These are phyloP conservation scores for Bellardia pandia DNA, from an alignment of 2,888 invertebrate genomes.

Conservation along the genomic window DNA sequence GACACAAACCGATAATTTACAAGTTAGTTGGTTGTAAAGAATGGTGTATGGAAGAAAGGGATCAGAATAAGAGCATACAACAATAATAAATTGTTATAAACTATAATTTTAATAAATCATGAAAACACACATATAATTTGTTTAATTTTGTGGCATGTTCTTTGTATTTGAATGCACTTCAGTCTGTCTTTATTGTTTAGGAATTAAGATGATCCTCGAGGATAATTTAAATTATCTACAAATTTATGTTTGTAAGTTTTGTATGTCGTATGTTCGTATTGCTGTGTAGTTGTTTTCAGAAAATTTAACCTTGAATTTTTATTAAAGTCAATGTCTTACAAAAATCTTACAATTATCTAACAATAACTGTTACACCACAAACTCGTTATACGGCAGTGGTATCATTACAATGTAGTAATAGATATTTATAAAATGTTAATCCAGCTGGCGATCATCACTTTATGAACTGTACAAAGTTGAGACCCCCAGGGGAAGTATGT, in stretches of 20 bases:
- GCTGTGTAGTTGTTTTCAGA: background rate
- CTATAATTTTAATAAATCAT: slow-evolving; percentile 67
- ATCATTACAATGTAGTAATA: no score
- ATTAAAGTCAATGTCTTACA: slow-evolving; percentile 33
- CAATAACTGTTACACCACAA: slow-evolving; percentile 40
- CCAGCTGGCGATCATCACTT: no score
- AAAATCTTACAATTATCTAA: slow-evolving; percentile 52
- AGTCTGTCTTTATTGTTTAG: background rate
- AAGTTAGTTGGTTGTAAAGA: background rate
- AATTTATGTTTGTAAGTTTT: background rate
- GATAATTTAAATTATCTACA: no score
- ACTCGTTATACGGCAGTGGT: background rate
- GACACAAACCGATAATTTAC: background rate
- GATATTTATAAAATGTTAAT: no score
- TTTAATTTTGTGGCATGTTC: slow-evolving; percentile 30
- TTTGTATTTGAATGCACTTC: background rate
- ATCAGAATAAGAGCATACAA: slow-evolving; percentile 1
- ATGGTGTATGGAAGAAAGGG: background rate
- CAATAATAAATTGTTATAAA: slow-evolving; percentile 54
- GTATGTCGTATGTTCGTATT: background rate
- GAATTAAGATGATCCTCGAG: no score
- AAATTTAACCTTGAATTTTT: slow-evolving; percentile 37
- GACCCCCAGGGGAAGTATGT: no score
- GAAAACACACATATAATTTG: slow-evolving; percentile 31
- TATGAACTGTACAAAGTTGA: no score